These are phyloP conservation scores for Homarus gammarus DNA, from an alignment of 2,888 invertebrate species.

Conservation along the genomic window DNA sequence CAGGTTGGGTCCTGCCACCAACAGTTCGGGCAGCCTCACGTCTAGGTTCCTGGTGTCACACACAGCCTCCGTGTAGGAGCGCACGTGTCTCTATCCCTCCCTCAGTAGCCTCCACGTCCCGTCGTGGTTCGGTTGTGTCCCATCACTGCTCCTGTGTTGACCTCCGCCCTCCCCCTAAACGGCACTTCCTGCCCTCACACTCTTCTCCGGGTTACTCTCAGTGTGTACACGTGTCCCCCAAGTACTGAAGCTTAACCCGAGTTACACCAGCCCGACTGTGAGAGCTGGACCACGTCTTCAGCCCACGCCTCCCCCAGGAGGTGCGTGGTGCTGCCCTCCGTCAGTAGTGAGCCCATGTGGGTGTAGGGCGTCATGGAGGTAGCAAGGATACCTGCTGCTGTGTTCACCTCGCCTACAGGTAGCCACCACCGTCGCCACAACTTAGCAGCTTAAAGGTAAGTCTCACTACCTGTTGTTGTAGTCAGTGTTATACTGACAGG, in stretches of 20 bases:
- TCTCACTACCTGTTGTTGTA: not conserved
- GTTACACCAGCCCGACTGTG: not conserved
- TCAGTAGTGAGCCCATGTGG: slow-evolving; percentile 2
- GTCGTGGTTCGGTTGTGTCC: not conserved
- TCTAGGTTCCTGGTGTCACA: too few relatives aligned
- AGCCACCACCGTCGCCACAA: not conserved
- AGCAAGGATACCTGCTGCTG: not conserved
- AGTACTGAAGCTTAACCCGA: not conserved
- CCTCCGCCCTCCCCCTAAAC: not conserved
- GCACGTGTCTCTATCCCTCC: not conserved
- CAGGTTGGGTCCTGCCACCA: not conserved
- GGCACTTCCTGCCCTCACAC: not conserved
- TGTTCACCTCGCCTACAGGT: not conserved
- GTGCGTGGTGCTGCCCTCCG: not conserved
- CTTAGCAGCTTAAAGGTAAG: slow-evolving; percentile 6
- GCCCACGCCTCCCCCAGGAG: not conserved
- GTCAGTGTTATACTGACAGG: not conserved
- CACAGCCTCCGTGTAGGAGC: not conserved
- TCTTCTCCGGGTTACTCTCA: not conserved
- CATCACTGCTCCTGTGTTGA: not conserved
- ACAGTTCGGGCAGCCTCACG: too few relatives aligned
- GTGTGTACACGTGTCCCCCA: not conserved
- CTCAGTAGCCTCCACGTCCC: not conserved
- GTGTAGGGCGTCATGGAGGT: not conserved
- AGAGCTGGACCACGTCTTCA: too few relatives aligned